These are phyloP conservation scores for Bucorvus abyssinicus DNA, from an alignment of 2,797 vertebrate species.

Conservation along the genomic window DNA sequence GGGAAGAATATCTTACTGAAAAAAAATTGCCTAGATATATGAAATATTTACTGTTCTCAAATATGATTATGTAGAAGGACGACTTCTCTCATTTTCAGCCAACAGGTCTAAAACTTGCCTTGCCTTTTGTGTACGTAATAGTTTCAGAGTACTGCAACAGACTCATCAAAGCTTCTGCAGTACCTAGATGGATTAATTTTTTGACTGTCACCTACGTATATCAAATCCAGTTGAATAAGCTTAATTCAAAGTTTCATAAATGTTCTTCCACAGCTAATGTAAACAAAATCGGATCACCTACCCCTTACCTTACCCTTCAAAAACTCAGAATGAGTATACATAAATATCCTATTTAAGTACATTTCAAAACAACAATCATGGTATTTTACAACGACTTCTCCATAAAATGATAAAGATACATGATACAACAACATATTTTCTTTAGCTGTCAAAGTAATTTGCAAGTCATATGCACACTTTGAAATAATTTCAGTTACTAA, in stretches of 20 bases:
- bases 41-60: neutral
- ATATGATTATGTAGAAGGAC: fast-evolving
- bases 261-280: neutral
- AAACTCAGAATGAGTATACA: neutral
- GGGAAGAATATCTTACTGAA: neutral
- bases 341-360: neutral
- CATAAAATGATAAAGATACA: neutral
- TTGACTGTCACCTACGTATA: neutral
- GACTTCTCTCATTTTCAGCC: neutral
- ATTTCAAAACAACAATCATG: neutral
- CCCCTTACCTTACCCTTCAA: neutral
- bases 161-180: neutral
- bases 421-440: neutral
- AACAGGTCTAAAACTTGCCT: neutral
- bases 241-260: neutral
- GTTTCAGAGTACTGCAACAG: neutral
- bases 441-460: neutral
- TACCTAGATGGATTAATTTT: neutral
- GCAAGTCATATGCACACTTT: neutral
- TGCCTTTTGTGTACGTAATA: neutral
- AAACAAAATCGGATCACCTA: neutral
- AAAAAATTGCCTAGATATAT: neutral
- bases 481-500: neutral
- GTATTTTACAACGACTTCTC: neutral
- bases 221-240: neutral